phyloP scores from a whole-genome alignment of 2,797 vertebrate species.

The Eurystomus glaucurus region DNA sequence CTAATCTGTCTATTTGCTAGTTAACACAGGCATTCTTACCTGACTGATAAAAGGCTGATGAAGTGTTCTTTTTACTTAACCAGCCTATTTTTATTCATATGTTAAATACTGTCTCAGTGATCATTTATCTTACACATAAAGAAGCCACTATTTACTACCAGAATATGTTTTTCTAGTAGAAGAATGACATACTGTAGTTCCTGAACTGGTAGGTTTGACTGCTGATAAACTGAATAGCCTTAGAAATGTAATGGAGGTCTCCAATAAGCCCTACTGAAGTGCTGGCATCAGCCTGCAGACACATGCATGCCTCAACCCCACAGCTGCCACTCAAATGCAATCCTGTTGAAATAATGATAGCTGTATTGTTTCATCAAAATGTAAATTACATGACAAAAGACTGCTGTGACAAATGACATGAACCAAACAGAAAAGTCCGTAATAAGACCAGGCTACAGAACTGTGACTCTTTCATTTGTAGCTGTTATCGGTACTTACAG shows the following conservation, averaged over 20 bases:
- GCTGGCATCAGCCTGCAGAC: neutral
- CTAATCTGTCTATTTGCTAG: neutral
- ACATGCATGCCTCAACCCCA: neutral
- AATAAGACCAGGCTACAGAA: neutral
- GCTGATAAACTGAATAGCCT: neutral
- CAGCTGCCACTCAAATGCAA: neutral
- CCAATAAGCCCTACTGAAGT: neutral
- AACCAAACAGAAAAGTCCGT: neutral
- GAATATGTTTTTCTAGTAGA: neutral
- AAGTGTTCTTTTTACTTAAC: neutral
- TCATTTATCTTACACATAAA: neutral
- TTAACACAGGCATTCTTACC: neutral
- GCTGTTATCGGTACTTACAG: neutral
- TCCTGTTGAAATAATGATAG: neutral
- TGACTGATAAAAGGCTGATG: neutral
- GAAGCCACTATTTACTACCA: neutral
- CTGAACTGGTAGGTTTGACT: neutral
- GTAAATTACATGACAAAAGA: neutral
- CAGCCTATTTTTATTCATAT: neutral
- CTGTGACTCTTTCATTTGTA: neutral
- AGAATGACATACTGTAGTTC: neutral
- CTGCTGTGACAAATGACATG: neutral
- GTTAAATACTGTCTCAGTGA: neutral
- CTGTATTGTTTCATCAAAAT: slow-evolving; percentile 24
- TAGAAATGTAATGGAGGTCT: neutral